Evolutionary conservation across 2,113 vertebrate species (phyloP), one percentile per base, ranked within the genome.

Genomic region (Sinocyclocheilus maitianheensis): DNA sequence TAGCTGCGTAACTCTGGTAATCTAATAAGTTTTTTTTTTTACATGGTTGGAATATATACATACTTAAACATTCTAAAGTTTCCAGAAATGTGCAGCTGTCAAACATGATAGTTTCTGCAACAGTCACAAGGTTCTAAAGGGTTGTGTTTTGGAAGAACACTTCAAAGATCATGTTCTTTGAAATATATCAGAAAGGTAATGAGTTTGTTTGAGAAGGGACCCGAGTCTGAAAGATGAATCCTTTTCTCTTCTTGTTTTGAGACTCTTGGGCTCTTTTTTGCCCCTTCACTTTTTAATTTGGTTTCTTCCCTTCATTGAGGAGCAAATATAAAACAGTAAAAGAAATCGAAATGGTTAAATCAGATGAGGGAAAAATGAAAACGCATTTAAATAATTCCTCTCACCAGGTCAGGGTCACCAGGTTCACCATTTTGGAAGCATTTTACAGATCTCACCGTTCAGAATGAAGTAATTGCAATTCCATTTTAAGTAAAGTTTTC

Each of bases 251-350:
- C 18, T 37, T 30, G 14, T 18, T 55, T 72, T 72, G 3, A 43
- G 1, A 72, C 18, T 72, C 9, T 72, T 51, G 13, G 43, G n/a
- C 40, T 79, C n/a, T 48, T 77, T 51, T 63, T 22, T 78, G 51
- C 46, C 55, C 18, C 22, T 88, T 77, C 22, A 26, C 24, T 87
- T 84, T 43, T 72, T 11, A n/a, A 63, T 81, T 53, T 26, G 3
- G 3, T 18, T 20, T 40, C 60, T 13, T n/a, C 53, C 11, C 81
- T 67, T 79, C 7, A 77, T 53, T 26, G 34, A 79, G 30, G 34
- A 22, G 58, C 62, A 69, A 14, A 81, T 67, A 40, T 67, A 67
- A 58, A 62, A 75, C 0, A 14, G 13, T 30, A 2, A 43, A 51
- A n/a, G 4, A 60, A 14, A 40, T 5, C 3, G 10, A 53, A 43